Percentiles rank a stretch among this genome's conserved stretches.
Conservation (phyloP, 92 coral and sea anemone genomes). For the Meandrina meandrites region DNA sequence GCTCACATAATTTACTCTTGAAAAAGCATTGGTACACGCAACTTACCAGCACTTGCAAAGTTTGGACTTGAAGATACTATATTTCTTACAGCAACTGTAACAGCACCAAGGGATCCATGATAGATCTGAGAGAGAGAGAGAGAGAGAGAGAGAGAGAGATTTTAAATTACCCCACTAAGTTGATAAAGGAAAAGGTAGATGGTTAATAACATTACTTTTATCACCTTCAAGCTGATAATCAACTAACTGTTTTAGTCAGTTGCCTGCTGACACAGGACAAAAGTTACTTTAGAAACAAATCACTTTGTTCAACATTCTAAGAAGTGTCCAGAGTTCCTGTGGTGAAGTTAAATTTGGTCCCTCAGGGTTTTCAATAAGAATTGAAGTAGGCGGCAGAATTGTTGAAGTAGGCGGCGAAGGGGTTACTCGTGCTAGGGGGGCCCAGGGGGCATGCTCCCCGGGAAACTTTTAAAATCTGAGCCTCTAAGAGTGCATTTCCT, state of each 20-base stretch:
- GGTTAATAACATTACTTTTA: no score
- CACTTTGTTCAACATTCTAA: background rate
- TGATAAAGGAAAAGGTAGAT: no score
- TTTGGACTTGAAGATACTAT: slow-evolving; percentile 72
- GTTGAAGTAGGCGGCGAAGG: no score
- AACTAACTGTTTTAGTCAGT: no score
- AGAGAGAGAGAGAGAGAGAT: no score
- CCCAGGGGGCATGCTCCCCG: no score
- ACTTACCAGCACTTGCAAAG: slow-evolving; percentile 82
- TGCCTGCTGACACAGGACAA: no score
- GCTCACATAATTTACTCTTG: background rate
- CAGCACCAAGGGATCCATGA: slow-evolving; percentile 94
- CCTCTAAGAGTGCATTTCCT: no score
- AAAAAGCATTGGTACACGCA: background rate
- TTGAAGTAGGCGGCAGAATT: background rate
- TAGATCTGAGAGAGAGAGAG: slow-evolving; percentile 57
- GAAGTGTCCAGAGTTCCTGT: background rate
- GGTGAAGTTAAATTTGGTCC: background rate
- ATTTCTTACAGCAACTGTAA: slow-evolving; percentile 82
- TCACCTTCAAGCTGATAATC: no score
- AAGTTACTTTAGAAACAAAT: background rate
- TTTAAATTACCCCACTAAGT: background rate
- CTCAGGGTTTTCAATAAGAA: no score
- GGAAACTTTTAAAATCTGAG: no score
- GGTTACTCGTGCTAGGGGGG: no score